phyloP scores from a whole-genome alignment of 2,888 invertebrate genomes.

The Listrodromus nycthemerus region DNA sequence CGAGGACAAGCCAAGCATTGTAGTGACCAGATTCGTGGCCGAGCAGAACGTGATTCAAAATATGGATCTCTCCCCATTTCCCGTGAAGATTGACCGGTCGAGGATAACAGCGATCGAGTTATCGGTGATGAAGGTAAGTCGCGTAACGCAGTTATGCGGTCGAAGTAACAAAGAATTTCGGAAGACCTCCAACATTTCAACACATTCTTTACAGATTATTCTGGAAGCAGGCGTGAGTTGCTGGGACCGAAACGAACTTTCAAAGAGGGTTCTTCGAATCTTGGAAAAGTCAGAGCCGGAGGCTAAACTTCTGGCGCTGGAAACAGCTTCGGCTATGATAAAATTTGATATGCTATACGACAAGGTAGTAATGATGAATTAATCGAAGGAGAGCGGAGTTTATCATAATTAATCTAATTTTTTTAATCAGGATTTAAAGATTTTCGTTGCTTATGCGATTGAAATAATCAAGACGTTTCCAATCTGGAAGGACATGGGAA shows the following conservation, averaged over 20 bases:
- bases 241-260: conserved; percentile 75
- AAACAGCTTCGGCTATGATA: conserved; percentile 74
- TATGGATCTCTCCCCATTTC: conserved; percentile 75
- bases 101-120: conserved; percentile 71
- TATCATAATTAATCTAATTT: conserved; percentile 1
- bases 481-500: conserved; percentile 71
- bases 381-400: conserved; percentile 16
- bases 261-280: conserved; percentile 72
- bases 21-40: conserved; percentile 72
- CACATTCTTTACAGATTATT: conserved; percentile 67
- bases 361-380: conserved; percentile 65
- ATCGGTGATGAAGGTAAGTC: conserved; percentile 76
- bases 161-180: not conserved
- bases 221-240: conserved; percentile 75
- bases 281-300: conserved; percentile 74
- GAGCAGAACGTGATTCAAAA: conserved; percentile 74
- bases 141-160: not conserved
- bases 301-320: conserved; percentile 76
- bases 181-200: not conserved
- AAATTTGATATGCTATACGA: conserved; percentile 68
- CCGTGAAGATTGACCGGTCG: conserved; percentile 72
- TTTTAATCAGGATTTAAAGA: conserved; percentile 69
- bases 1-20: conserved; percentile 56
- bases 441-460: conserved; percentile 70
- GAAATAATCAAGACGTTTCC: conserved; percentile 77